Base-by-base conservation (phyloP, 2,113 vertebrate genomes). In the Hydrochoerus hydrochaeris region DNA sequence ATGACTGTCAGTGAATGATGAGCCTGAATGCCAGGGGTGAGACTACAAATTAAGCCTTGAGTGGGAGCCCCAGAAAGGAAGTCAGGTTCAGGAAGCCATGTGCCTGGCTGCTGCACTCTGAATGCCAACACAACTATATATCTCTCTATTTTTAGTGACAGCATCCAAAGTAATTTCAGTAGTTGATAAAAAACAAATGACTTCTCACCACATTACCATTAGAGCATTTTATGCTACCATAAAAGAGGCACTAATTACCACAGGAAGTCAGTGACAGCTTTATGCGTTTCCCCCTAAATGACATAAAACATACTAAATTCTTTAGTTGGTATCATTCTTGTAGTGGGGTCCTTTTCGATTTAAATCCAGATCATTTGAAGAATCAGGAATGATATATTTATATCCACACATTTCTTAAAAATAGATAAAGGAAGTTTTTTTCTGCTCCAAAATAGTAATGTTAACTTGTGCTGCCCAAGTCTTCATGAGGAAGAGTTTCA, bases 231-330 rank as follows among this genome's bases (percentile, higher is more conserved):
- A 88, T 92, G 69, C n/a, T 78, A 38, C 62, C 35, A 95, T 96
- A 91, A 96, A 96, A 95, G 83, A 95, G 75, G 60, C 28, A 89
- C 96, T 96, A 96, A 96, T 95, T 93, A 96, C 93, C 24, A 58
- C 22, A 91, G 89, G 62, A 97, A 96, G 49, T 71, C 78, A 83
- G 86, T 69, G 80, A 93, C 71, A 84, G 73, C 62, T 97, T 97
- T 93, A 85, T 96, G 62, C 49, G 85, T 87, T 95, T 93, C 62
- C 57, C 57, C 67, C 44, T 63, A 95, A 89, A 86, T 93, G 86
- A 80, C 86, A 82, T 92, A 95, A 94, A 91, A 44, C 58, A 54
- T 62, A 87, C 22, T 84, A 86, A 87, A 71, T 35, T 35, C 84
- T 91, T 67, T 65, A 92, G 82, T 85, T 91, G 84, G 80, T 35